phyloP scores from a whole-genome alignment of 2,797 vertebrate species.

The Sebastes oblongus region DNA sequence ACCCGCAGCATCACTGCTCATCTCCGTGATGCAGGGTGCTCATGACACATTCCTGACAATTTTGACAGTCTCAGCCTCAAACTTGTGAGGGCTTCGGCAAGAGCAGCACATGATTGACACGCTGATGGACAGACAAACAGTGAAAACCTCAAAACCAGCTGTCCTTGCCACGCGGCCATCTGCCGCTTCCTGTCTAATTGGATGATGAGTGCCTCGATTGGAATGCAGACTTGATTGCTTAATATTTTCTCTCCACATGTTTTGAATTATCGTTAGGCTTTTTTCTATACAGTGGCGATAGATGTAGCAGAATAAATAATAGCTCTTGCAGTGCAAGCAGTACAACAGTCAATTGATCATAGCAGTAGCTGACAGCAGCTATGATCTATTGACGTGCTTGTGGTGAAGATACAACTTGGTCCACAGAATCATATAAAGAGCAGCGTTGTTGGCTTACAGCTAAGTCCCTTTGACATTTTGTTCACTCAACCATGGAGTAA shows the following conservation, averaged over 20 bases:
- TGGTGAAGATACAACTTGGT: constrained; percentile 49
- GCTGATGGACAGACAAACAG: constrained; percentile 63
- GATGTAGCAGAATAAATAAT: constrained; percentile 16
- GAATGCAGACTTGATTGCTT: constrained; percentile 31
- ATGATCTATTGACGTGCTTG: constrained; percentile 48
- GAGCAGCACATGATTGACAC: constrained; percentile 64
- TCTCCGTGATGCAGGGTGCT: constrained; percentile 21
- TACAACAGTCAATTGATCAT: constrained; percentile 28
- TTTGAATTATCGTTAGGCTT: constrained; percentile 18
- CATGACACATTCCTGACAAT: constrained; percentile 53
- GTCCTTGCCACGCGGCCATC: constrained; percentile 66
- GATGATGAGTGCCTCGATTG: constrained; percentile 48
- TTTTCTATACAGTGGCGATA: constrained; percentile 6
- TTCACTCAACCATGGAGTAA: constrained; percentile 62
- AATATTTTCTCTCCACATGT: constrained; percentile 60
- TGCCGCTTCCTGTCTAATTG: constrained; percentile 69
- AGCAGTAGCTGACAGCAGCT: constrained; percentile 24
- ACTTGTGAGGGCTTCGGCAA: constrained; percentile 38
- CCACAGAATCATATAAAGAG: constrained; percentile 64
- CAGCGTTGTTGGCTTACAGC: constrained; percentile 58
- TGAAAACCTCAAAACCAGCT: constrained; percentile 65
- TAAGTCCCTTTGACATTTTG: constrained; percentile 79
- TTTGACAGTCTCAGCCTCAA: constrained; percentile 52
- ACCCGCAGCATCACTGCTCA: neutral
- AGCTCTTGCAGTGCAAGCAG: neutral